Evolutionary conservation across 2,888 invertebrate species (phyloP), one percentile per base, ranked within the genome.

Genomic region (Callyntrura guangdongensis): DNA sequence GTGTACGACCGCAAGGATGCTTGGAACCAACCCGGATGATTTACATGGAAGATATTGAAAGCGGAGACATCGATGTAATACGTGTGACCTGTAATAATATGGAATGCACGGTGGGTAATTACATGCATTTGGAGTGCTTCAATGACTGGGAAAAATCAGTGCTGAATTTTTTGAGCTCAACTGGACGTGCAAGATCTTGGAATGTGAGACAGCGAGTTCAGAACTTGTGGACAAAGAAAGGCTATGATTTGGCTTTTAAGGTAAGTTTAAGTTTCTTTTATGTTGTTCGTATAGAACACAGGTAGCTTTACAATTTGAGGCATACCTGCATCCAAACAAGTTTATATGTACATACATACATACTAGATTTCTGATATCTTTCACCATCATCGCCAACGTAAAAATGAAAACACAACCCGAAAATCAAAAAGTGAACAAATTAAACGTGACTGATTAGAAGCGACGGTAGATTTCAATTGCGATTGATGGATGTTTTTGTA

Each of bases 161-260:
- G 89, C 96, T 99, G 93, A 97, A 97, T 84, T 98, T 98, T 94
- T 96, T 99, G 91, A 98, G 98, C 95, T 97, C 98, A 53, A 98
- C 98, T 95, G 98, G 98, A 81, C 96, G 99, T 53, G 98, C 99
- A 96, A 53, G 99, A 25, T 98, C 98, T 93, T 99, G 99, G 99
- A 98, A 98, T 56, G 99, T 99, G 95, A 96, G 98, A 90, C 99
- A 99, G 95, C 96, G 99, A 45, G 97, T 97, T 94, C 99, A 99
- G 95, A 99, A 99, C 95, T 95, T 99, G 90, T 99, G 99, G 99
- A 98, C 99, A 88, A 99, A 99, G 95, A 99, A 99, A 95, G 99
- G 99, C 85, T 99, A 99, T 95, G 99, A 99, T 95, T 95, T 99
- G 95, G 98, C 98, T 8, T 99, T 97, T 95, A 99, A 98, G 94